A percentile compares a stretch with the other conserved stretches of the same genome.
Conservation (phyloP, 2,797 vertebrate species). For the Kryptopterus vitreolus region DNA sequence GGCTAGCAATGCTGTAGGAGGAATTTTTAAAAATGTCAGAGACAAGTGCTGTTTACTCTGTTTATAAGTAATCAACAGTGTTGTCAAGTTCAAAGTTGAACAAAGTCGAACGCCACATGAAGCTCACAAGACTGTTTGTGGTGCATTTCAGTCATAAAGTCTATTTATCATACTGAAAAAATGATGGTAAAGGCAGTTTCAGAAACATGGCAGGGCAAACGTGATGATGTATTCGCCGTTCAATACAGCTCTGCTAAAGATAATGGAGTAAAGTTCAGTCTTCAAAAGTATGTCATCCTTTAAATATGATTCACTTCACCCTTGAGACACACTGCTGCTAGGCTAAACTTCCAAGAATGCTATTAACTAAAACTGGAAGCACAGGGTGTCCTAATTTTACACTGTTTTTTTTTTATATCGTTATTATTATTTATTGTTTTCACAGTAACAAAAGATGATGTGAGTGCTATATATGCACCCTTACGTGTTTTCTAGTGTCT, state of each 20-base stretch:
- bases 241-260: background rate
- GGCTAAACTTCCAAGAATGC: constrained; percentile 66
- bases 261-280: background rate
- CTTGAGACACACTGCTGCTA: constrained; percentile 27
- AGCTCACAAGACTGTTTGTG: background rate
- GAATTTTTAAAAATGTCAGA: background rate
- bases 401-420: constrained; percentile 58
- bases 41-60: background rate
- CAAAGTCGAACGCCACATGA: background rate
- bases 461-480: constrained; percentile 61
- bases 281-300: constrained; percentile 3
- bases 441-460: constrained; percentile 65
- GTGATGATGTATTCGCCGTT: background rate
- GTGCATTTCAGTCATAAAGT: background rate
- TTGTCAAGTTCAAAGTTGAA: background rate
- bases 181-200: background rate
- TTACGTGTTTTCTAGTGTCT: constrained; percentile 44
- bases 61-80: background rate
- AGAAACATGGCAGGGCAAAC: background rate
- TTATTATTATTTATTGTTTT: constrained; percentile 64
- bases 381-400: constrained; percentile 79
- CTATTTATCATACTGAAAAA: background rate
- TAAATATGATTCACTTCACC: background rate
- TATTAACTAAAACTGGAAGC: constrained; percentile 70
- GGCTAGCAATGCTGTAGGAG: background rate